Conservation (phyloP, 2,888 invertebrate species). For the Linnaemya vulpina region DNA sequence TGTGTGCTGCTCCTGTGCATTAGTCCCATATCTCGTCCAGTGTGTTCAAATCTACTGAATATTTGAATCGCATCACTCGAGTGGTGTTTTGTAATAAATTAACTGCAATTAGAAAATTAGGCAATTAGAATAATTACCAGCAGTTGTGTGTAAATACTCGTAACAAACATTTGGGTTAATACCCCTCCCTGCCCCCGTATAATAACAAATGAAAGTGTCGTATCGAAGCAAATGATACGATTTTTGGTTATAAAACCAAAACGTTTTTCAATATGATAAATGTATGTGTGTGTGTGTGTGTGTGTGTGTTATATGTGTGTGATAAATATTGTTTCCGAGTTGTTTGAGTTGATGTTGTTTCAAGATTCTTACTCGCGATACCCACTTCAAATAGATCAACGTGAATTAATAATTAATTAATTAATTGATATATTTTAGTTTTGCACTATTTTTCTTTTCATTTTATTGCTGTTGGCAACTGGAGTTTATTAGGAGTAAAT, state of each 20-base stretch:
- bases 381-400: constrained; percentile 66
- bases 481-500: background rate
- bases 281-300: background rate
- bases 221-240: constrained; percentile 47
- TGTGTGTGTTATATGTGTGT: background rate
- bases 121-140: constrained; percentile 69
- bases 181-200: no score
- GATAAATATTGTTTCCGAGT: constrained; percentile 27
- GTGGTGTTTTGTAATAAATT: constrained; percentile 63
- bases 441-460: background rate
- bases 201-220: constrained; percentile 40
- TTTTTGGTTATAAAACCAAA: constrained; percentile 29
- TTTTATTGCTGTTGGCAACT: background rate
- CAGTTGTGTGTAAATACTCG: constrained; percentile 58
- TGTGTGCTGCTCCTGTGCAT: background rate
- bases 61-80: constrained; percentile 34
- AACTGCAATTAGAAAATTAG: constrained; percentile 71
- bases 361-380: constrained; percentile 55
- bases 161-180: constrained; percentile 63
- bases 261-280: background rate
- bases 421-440: constrained; percentile 36
- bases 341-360: constrained; percentile 59
- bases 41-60: background rate
- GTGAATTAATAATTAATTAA: constrained; percentile 68
- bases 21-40: background rate